phyloP scores from a whole-genome alignment of 2,113 vertebrate genomes.

The Heliornis fulica region DNA sequence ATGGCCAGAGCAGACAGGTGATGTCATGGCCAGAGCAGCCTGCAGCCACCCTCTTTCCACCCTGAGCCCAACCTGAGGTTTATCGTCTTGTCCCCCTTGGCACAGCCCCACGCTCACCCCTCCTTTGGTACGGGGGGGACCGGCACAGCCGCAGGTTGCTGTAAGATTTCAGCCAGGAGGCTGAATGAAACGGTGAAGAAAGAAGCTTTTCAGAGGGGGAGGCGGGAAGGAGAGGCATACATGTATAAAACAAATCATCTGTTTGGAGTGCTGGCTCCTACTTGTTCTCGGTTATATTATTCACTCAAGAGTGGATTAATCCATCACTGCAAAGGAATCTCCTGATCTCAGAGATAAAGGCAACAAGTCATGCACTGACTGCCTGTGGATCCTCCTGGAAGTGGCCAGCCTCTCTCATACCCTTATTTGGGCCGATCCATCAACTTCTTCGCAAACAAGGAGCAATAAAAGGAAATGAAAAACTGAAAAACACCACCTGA shows the following conservation, averaged over 20 bases:
- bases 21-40: neutral
- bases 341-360: slow-evolving; percentile 65
- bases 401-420: neutral
- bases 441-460: neutral
- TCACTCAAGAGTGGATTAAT: slow-evolving; percentile 58
- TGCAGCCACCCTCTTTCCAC: neutral
- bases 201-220: neutral
- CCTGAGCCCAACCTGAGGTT: neutral
- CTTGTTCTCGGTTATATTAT: slow-evolving; percentile 53
- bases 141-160: neutral
- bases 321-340: slow-evolving; percentile 62
- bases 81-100: neutral
- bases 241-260: slow-evolving; percentile 44
- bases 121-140: fast-evolving
- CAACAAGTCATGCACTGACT: slow-evolving; percentile 38
- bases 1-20: neutral
- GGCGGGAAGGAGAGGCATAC: neutral
- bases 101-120: neutral
- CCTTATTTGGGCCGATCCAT: slow-evolving; percentile 42
- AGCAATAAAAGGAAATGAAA: neutral
- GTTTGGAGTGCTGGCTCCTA: slow-evolving; percentile 46
- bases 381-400: slow-evolving; percentile 47
- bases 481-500: neutral
- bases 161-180: neutral
- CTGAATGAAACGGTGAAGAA: slow-evolving; percentile 34